Evolutionary conservation across 1,140 invertebrate genomes (phyloP).

Genomic region (Sarcophaga peregrina): DNA sequence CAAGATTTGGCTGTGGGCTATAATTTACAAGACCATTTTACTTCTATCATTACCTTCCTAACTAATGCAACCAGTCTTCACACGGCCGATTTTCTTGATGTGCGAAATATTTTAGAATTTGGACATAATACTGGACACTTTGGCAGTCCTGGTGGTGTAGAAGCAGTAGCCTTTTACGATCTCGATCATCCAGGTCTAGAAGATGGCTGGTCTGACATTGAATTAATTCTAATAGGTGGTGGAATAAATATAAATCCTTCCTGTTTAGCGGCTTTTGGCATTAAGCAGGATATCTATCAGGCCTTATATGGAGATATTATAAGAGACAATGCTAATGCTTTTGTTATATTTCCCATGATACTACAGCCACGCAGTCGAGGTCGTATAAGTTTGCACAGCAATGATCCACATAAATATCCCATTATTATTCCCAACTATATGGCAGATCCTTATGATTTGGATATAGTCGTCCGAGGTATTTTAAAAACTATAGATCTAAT

Average conservation of each 20-base stretch:
- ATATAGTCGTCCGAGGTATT: conserved; percentile 74
- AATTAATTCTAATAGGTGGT: conserved; percentile 74
- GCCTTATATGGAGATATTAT: conserved; percentile 69
- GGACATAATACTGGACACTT: conserved; percentile 74
- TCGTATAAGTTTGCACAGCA: conserved; percentile 74
- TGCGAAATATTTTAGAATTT: conserved; percentile 68
- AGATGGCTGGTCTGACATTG: conserved; percentile 77
- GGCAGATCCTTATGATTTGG: conserved; percentile 71
- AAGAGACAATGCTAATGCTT: conserved; percentile 67
- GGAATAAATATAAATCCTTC: conserved; percentile 69
- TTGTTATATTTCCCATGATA: conserved; percentile 77
- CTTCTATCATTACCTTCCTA: conserved; percentile 76
- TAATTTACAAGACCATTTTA: conserved; percentile 84
- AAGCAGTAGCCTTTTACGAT: conserved; percentile 81
- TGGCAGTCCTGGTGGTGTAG: conserved; percentile 81
- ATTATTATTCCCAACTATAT: conserved; percentile 87
- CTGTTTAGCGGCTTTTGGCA: conserved; percentile 70
- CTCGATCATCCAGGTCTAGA: conserved; percentile 71
- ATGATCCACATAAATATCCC: conserved; percentile 80
- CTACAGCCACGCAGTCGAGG: conserved; percentile 81
- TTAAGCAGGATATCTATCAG: conserved; percentile 70
- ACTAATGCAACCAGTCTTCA: conserved; percentile 68
- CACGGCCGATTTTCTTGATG: conserved; percentile 47
- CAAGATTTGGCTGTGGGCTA: conserved; percentile 81
- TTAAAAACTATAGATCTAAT: conserved; percentile 71